These are phyloP conservation scores for Amazona vittata DNA, from an alignment of 2,113 vertebrate genomes.

Conservation along the genomic window DNA sequence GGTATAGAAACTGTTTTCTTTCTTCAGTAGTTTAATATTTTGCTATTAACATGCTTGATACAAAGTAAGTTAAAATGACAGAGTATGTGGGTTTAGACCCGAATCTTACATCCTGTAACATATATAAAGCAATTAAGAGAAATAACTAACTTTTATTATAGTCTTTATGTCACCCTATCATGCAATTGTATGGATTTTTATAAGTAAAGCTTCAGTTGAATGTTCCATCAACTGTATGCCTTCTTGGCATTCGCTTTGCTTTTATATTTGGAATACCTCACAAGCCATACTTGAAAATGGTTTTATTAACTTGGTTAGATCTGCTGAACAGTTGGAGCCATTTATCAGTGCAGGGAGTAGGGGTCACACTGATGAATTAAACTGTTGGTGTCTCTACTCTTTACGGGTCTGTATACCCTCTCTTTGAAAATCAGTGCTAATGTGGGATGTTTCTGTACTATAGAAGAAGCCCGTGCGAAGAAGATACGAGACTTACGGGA, in stretches of 20 bases:
- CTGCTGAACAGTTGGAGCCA: not conserved
- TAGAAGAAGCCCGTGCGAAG: constrained; percentile 94
- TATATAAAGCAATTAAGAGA: not conserved
- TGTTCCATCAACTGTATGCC: not conserved
- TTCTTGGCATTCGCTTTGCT: not conserved
- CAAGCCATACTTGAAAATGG: not conserved
- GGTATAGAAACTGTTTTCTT: constrained; percentile 86
- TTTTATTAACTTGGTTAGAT: not conserved
- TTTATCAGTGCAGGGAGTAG: not conserved
- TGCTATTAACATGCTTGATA: constrained; percentile 33
- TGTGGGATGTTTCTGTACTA: not conserved
- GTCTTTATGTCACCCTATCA: not conserved
- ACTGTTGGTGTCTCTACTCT: not conserved
- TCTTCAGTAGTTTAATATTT: constrained; percentile 58
- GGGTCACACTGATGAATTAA: not conserved
- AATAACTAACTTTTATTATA: constrained; percentile 2
- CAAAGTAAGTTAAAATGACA: not conserved
- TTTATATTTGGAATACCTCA: not conserved
- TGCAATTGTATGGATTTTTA: not conserved
- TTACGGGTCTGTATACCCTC: fast-evolving
- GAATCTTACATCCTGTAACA: not conserved
- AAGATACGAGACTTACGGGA: constrained; percentile 90
- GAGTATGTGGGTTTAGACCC: not conserved
- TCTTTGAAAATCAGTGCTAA: not conserved
- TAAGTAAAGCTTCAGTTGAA: not conserved